Base-by-base conservation (phyloP, 2,797 vertebrate species). In the Pseudochromis fuscus region DNA sequence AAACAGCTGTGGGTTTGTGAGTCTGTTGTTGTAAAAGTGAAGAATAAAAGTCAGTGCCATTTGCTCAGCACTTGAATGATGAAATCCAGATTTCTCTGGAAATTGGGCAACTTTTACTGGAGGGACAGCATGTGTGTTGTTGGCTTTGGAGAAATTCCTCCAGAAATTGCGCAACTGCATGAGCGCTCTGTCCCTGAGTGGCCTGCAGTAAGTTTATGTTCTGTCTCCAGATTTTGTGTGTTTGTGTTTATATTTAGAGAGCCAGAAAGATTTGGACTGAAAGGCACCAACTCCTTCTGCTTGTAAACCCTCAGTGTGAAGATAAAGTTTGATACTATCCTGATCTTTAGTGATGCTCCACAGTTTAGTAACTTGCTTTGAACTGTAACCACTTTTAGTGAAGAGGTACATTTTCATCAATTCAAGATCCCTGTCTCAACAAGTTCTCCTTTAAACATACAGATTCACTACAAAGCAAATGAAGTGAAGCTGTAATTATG, bases 1-100 rank as follows among this genome's bases (percentile, higher is more conserved):
- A 63, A 67, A 71, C 75, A 81, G 61, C 63, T 84, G 70, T 44
- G 37, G 52, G 52, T 71, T 70, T 44, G 30, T 30, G 24, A 24
- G 12, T 57, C 59, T 71, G 19, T 72, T 68, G 15, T 58, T 81
- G 25, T 21, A 21, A 50, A 69, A 53, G 24, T 24, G 48, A 57
- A 38, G 28, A n/a, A 67, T 59, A 52, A 60, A 68, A 71, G 37
- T 55, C 44, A 10, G 7, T 27, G n/a, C 2, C 4, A 24, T 55
- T 75, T 67, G 7, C 63, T 35, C 33, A n/a, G 2, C 24, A 57
- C 65, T 27, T 50, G 37, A 75, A 18, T 50, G 55, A 72, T 56
- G 40, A 75, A 80, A 64, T 56, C 45, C 52, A 67, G 63, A 67
- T 60, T 13, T 72, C 15, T 57, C 0, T n/a, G 19, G 52, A 75